Conservation (phyloP, 1,140 invertebrate species). For the Drosophila athabasca region DNA sequence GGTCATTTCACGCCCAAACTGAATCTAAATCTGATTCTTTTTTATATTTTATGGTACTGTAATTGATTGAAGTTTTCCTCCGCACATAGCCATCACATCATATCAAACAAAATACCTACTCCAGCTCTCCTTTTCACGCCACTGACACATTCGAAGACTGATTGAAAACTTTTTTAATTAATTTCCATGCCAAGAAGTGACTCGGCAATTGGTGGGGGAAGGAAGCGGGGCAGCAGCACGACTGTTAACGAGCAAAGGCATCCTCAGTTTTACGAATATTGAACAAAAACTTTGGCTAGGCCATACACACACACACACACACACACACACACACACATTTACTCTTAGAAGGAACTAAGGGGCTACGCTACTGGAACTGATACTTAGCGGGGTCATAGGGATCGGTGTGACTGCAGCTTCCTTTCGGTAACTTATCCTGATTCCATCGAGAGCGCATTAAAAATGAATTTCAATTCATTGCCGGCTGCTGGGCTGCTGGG, state of each 20-base stretch:
- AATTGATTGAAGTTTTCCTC: conserved; percentile 31
- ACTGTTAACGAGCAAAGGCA: background rate
- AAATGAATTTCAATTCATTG: conserved; percentile 73
- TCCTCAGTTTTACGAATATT: conserved; percentile 35
- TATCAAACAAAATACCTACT: conserved; percentile 3
- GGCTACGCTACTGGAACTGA: background rate
- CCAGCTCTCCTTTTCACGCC: conserved; percentile 1
- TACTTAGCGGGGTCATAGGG: background rate
- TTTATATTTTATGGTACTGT: background rate
- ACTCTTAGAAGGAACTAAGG: background rate
- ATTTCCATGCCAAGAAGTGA: conserved; percentile 63
- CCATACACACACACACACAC: conserved; percentile 4
- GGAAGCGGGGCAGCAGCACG: background rate
- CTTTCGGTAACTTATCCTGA: conserved; percentile 6
- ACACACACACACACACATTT: background rate
- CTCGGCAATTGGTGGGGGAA: background rate
- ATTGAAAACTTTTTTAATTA: conserved; percentile 83
- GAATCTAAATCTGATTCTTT: no score
- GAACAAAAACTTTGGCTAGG: conserved; percentile 40
- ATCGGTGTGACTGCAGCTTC: background rate
- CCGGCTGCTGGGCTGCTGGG: conserved; percentile 1
- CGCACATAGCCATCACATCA: background rate
- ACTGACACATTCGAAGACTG: conserved; percentile 71
- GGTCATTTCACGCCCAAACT: background rate
- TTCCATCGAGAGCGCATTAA: conserved; percentile 52